Evolutionary conservation across 2,888 invertebrate species (phyloP), one percentile per base, ranked within the genome.

Genomic region (Orgyia antiqua): DNA sequence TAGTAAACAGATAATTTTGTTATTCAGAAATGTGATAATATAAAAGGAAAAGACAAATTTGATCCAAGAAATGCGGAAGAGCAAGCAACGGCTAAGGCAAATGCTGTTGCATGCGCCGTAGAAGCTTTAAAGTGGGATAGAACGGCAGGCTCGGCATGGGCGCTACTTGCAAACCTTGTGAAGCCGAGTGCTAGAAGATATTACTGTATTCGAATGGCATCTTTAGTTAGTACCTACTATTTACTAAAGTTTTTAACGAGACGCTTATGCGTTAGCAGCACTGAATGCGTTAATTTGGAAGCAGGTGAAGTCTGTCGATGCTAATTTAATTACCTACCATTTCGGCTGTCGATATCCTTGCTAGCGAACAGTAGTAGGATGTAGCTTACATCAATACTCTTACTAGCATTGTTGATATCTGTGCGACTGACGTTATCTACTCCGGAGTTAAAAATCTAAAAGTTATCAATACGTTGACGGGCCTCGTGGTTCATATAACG

Each of bases 71-170:
- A 31, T 2, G 51, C 56, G 0, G 62, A 58, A 0, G 67, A 62
- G 8, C 61, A 61, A 13, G 34, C 38, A 1, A 36, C 52, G 0
- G 58, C 62, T 0, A 47, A 47, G 13, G 32, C 8, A 4, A 68
- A 57, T 33, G 76, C 77, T 0, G 42, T 39, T 3, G 71, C 74
- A 1, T 78, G 78, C 40, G 72, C 73, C 0, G 51, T 68, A 0
- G 69, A 77, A 30, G 83, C 84, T 0, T 57, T 86, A 2, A 68
- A 67, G 29, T 66, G 59, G 36, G 86, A 84, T 51, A 51, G 80
- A 0, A 53, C 62, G 2, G 71, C 75, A 0, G 69, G 67, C 2
- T 55, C 62, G 2, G 82, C 82, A 0, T 84, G 84, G 83, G 68
- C 64, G 0, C 38, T 76, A 13, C 59, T 84, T 2, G 51, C 72